Evolutionary conservation across 53 echinoderm and acorn worm genomes (phyloP).

Genomic region (Henricia sp.): DNA sequence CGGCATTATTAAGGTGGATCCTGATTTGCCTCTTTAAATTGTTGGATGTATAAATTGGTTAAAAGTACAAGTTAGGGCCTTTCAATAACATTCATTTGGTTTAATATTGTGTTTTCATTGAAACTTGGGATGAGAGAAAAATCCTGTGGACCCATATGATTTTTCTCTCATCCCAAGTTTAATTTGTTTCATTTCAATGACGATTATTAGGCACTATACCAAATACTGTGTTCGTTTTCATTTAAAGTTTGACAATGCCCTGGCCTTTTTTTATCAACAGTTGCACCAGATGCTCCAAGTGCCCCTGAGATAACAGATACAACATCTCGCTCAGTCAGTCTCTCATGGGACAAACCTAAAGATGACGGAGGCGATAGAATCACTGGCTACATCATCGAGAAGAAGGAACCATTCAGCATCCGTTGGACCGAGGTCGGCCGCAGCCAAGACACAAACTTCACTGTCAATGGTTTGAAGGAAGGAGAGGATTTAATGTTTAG

Average conservation of each 20-base stretch:
- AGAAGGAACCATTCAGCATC: slow-evolving; percentile 80
- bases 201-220: no score
- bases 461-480: slow-evolving; percentile 67
- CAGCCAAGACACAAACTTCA: slow-evolving; percentile 66
- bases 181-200: no score
- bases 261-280: slow-evolving; percentile 33
- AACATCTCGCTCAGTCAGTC: slow-evolving; percentile 77
- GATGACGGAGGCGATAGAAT: slow-evolving; percentile 79
- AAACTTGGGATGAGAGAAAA: no score
- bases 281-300: slow-evolving; percentile 80
- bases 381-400: slow-evolving; percentile 83
- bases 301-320: slow-evolving; percentile 75
- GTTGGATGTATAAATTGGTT: no score
- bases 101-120: no score
- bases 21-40: no score
- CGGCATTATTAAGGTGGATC: no score
- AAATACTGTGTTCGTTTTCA: not conserved
- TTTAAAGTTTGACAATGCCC: not conserved
- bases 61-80: no score
- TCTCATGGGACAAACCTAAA: slow-evolving; percentile 84
- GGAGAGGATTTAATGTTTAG: slow-evolving; percentile 88
- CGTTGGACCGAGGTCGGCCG: slow-evolving; percentile 79
- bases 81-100: no score
- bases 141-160: no score
- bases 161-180: no score